Percentiles rank a stretch among this genome's conserved stretches.
Evolutionary conservation across 2,113 vertebrate genomes (phyloP).

Genomic region (Etia nguti): DNA sequence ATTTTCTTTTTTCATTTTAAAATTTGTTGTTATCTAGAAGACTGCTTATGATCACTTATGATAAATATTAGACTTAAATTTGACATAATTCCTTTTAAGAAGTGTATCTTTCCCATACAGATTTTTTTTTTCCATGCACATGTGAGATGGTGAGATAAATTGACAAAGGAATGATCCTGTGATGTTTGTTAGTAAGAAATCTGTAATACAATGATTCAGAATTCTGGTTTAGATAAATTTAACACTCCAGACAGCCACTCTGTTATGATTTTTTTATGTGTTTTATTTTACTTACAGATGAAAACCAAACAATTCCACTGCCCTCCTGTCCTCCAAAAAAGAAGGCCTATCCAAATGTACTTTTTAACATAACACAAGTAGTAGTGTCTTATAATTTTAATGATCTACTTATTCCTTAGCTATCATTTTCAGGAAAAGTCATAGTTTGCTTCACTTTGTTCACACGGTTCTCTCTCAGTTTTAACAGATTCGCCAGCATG

Average conservation of each 20-base stretch:
- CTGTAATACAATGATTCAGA: not conserved
- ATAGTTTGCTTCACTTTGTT: not conserved
- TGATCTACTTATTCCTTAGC: not conserved
- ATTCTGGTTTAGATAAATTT: not conserved
- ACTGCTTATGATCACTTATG: not conserved
- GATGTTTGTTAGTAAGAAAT: not conserved
- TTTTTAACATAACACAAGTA: not conserved
- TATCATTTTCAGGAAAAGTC: not conserved
- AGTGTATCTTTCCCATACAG: not conserved
- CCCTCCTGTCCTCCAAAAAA: not conserved
- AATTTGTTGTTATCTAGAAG: not conserved
- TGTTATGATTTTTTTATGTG: not conserved
- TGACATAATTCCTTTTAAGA: not conserved
- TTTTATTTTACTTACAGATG: not conserved
- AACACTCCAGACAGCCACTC: not conserved
- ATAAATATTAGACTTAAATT: not conserved
- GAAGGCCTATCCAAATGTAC: not conserved
- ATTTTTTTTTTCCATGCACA: not conserved
- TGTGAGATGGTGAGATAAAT: not conserved
- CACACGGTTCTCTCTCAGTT: conserved; percentile 63
- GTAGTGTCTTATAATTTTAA: not conserved
- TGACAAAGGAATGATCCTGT: not conserved
- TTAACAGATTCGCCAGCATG: conserved; percentile 77
- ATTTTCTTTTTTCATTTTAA: not conserved
- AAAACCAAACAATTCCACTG: not conserved